Evolutionary conservation across 2,888 invertebrate species (phyloP).

Genomic region (Merodon equestris): DNA sequence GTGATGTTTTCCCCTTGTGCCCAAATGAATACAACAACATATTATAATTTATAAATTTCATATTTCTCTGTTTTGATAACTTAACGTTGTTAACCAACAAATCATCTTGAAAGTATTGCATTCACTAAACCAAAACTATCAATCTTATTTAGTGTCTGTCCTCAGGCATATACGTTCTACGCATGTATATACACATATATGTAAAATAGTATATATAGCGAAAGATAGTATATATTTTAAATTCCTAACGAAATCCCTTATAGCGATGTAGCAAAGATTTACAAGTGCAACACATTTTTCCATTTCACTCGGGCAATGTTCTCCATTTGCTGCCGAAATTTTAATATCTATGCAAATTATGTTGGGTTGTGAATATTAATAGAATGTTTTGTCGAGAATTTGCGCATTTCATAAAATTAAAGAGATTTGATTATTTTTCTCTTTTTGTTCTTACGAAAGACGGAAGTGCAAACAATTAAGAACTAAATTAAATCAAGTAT

Average conservation of each 20-base stretch:
- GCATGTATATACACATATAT: no score
- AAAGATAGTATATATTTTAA: no score
- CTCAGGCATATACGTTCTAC: no score
- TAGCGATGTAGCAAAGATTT: constrained; percentile 19
- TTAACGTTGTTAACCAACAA: no score
- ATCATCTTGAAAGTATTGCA: no score
- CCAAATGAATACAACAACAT: constrained; percentile 28
- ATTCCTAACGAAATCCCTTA: constrained; percentile 32
- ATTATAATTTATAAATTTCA: no score
- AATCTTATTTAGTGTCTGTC: no score
- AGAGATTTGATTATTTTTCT: constrained; percentile 42
- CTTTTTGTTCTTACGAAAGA: background rate
- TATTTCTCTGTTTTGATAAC: no score
- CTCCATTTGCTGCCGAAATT: constrained; percentile 57
- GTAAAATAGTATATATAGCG: no score
- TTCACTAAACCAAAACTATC: no score
- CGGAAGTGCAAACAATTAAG: no score
- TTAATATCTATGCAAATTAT: constrained; percentile 66
- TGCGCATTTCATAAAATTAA: constrained; percentile 40
- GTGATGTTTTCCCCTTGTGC: constrained; percentile 23
- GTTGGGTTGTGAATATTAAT: constrained; percentile 65
- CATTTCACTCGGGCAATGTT: constrained; percentile 36
- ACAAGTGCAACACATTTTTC: constrained; percentile 59
- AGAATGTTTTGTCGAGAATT: constrained; percentile 46
- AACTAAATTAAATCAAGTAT: no score